Evolutionary conservation across 2,113 vertebrate species (phyloP), one percentile per base, ranked within the genome.

Genomic region (Octodon degus): DNA sequence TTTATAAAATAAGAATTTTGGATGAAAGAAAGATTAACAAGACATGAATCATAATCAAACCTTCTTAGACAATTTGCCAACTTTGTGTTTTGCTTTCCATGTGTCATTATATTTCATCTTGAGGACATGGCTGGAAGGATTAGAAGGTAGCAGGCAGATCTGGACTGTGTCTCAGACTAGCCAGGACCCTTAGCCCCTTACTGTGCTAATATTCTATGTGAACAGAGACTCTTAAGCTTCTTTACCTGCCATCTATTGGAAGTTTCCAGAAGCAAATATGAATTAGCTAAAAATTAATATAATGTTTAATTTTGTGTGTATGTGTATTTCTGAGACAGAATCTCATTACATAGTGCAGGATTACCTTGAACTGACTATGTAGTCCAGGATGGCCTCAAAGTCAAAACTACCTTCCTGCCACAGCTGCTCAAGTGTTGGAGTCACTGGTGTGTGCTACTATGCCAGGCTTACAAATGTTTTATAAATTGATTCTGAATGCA

Each of bases 1-100:
- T 88, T 93, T 83, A 65, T 67, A 83, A 88, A 80, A 86, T 53
- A 89, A 68, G 84, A 60, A n/a, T 70, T 81, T 76, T 81, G 32
- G n/a, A 22, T 74, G 79, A 62, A 43, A 10, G 22, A 93, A 62
- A 9, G 11, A 88, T 32, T 22, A 30, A 25, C 17, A 67, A 76
- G 37, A 77, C 4, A 19, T 13, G 16, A 65, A 13, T 43, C 74
- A 70, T 30, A 76, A 37, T n/a, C 50, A 55, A 63, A 34, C n/a
- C 47, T 86, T 83, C 65, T 53, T 37, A 40, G 88, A 43, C 43
- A 50, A 17, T 65, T 65, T 65, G 34, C 25, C 53, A 19, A n/a
- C 32, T 34, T 55, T 27, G 17, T 32, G 14, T 27, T 77, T 76
- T 47, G 10, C 19, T 84, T 68, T 82, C 37, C 43, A 32, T 43